phyloP scores from a whole-genome alignment of 2,113 vertebrate genomes.

The Lagopus muta region DNA sequence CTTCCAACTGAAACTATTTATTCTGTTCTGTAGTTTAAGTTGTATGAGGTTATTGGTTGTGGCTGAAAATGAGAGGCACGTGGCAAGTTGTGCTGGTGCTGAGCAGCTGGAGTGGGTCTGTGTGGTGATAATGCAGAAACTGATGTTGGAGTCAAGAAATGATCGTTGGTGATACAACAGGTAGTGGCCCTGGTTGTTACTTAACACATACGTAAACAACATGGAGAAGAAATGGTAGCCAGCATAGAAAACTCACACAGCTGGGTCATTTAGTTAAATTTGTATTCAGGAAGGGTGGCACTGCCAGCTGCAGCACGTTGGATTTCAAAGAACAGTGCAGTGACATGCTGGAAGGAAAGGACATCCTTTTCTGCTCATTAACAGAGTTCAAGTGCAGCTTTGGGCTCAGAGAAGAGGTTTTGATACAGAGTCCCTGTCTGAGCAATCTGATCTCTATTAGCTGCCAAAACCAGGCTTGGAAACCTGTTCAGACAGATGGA shows the following conservation, averaged over 20 bases:
- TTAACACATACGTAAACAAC: not conserved
- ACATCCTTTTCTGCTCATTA: not conserved
- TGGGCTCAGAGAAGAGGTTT: not conserved
- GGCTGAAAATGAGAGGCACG: not conserved
- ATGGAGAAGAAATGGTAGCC: not conserved
- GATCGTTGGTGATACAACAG: not conserved
- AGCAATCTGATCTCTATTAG: conserved; percentile 5
- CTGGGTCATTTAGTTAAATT: not conserved
- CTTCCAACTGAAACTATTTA: not conserved
- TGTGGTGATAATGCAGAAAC: not conserved
- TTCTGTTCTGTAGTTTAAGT: not conserved
- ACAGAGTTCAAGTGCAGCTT: not conserved
- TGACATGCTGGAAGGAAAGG: not conserved
- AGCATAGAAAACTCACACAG: not conserved
- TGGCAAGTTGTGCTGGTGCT: not conserved
- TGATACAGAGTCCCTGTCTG: not conserved
- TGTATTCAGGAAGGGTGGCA: not conserved
- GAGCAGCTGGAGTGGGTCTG: not conserved
- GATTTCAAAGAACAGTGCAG: not conserved
- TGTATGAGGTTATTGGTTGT: not conserved
- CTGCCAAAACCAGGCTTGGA: not conserved
- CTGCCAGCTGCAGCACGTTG: not conserved
- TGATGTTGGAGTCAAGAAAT: not conserved
- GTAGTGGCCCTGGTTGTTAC: not conserved
- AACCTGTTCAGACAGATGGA: conserved; percentile 49